Base-by-base conservation (phyloP, 2,797 vertebrate species). In the Pachyuromys duprasi region DNA sequence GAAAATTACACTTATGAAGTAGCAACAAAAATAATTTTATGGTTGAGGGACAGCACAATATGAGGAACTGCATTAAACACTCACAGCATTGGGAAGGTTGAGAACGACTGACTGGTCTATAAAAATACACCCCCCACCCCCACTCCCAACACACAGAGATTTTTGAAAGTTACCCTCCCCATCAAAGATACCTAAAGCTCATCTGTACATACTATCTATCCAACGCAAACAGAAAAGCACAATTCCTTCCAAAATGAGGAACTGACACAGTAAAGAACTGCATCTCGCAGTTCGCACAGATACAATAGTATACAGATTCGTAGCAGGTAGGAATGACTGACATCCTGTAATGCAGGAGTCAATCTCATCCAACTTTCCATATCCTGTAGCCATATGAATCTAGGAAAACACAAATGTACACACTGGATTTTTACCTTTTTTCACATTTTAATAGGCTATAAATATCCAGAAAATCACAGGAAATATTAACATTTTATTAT, bases 101-200 rank as follows among this genome's bases (percentile, higher is more conserved):
- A 78, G 75, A 53, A 53, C 42, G 5, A 45, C 28, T 65, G 5
- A 45, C 28, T 65, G 39, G 8, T 63, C 39, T 83, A 81, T 22
- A 81, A 26, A 75, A 5, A 49, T 15, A 75, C 5, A 75, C 39
- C 31, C 20, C 3, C 20, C 31, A 55, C 18, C 8, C 28, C 36
- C n/a, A 39, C 9, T 42, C 22, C 17, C 18, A n/a, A n/a, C 53
- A 57, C 49, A 55, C 31, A n/a, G 5, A 72, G 7, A 65, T 42
- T 63, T 65, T 65, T 45, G 22, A 18, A 65, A 65, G 28, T 45
- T 45, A 49, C 14, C 28, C 62, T 90, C 31, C 28, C 55, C 57
- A 79, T 20, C 49, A 82, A 82, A 87, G 76, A 82, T 57, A 70
- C 42, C 63, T 53, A 83, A 93, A 95, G 33, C 33, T 72, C 8